A percentile compares a stretch with the other conserved stretches of the same genome.
These are phyloP conservation scores for Allacma fusca DNA, from an alignment of 2,888 invertebrate species.

Conservation along the genomic window DNA sequence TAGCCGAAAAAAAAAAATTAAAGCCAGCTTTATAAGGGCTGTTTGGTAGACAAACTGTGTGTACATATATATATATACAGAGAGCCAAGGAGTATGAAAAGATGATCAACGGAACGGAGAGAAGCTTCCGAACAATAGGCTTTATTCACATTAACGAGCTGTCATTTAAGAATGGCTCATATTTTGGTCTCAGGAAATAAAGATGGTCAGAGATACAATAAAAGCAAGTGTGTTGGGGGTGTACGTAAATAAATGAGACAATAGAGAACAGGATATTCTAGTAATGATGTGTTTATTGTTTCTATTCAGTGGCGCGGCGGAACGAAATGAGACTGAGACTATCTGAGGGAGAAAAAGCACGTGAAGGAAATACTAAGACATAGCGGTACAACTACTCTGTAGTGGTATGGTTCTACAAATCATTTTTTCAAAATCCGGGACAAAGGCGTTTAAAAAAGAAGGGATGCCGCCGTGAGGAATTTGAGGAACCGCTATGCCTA, in stretches of 20 bases:
- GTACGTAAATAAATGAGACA: not conserved
- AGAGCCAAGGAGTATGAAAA: too few species aligned
- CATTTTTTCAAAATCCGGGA: not conserved
- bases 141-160: too few species aligned
- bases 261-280: not conserved
- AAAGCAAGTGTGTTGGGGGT: not conserved
- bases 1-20: too few species aligned
- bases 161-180: too few species aligned
- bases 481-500: not conserved
- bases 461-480: not conserved
- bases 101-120: too few species aligned
- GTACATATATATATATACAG: too few species aligned
- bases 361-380: constrained; percentile 1
- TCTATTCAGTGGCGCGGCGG: not conserved
- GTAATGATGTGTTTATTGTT: constrained; percentile 16
- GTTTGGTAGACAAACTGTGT: too few species aligned
- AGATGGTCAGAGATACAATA: too few species aligned
- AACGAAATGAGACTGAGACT: not conserved
- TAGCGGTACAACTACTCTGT: not conserved
- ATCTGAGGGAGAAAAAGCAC: not conserved
- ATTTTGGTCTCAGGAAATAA: too few species aligned
- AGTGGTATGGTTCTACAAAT: not conserved
- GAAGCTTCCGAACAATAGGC: too few species aligned
- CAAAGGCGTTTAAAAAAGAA: not conserved
- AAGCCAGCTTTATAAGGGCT: too few species aligned